Percentiles rank a stretch among this genome's conserved stretches.
Evolutionary conservation across 1,140 invertebrate species (phyloP).

Genomic region (Dolichoris vasculosae): DNA sequence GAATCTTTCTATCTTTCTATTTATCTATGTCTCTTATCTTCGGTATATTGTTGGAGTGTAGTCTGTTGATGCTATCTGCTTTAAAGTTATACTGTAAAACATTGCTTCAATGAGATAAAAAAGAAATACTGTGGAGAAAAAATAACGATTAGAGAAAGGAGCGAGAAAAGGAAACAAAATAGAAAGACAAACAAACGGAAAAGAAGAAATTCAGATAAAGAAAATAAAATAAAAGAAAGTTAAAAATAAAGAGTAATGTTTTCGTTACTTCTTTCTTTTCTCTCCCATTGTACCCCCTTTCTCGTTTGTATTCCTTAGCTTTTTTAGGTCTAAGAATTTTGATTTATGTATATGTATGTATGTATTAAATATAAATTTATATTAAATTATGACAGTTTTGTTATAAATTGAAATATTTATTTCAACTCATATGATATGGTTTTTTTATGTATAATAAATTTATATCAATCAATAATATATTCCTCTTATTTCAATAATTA

Average conservation of each 20-base stretch:
- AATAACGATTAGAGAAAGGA: conserved; percentile 18
- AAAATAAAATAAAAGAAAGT: too few relatives aligned
- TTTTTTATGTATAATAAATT: too few relatives aligned
- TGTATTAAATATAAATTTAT: too few relatives aligned
- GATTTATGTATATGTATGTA: too few relatives aligned
- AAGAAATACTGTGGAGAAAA: conserved; percentile 42
- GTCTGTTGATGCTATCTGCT: conserved; percentile 64
- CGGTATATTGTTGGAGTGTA: conserved; percentile 62
- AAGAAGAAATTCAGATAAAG: not conserved
- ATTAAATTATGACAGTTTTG: too few relatives aligned
- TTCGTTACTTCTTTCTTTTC: not conserved
- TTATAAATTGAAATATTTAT: too few relatives aligned
- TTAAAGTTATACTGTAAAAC: conserved; percentile 68
- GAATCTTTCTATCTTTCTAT: not conserved
- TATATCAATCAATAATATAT: too few relatives aligned
- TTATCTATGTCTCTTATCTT: not conserved
- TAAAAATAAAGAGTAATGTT: too few relatives aligned
- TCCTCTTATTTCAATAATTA: too few relatives aligned
- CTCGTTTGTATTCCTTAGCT: conserved; percentile 32
- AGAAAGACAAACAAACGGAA: not conserved
- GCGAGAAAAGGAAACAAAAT: conserved; percentile 52
- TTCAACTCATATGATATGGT: too few relatives aligned
- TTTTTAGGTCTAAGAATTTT: too few relatives aligned
- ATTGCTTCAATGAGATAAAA: conserved; percentile 62
- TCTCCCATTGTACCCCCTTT: not conserved